Evolutionary conservation across 1,140 invertebrate species (phyloP), one percentile per base, ranked within the genome.

Genomic region (Drosophila malerkotliana): DNA sequence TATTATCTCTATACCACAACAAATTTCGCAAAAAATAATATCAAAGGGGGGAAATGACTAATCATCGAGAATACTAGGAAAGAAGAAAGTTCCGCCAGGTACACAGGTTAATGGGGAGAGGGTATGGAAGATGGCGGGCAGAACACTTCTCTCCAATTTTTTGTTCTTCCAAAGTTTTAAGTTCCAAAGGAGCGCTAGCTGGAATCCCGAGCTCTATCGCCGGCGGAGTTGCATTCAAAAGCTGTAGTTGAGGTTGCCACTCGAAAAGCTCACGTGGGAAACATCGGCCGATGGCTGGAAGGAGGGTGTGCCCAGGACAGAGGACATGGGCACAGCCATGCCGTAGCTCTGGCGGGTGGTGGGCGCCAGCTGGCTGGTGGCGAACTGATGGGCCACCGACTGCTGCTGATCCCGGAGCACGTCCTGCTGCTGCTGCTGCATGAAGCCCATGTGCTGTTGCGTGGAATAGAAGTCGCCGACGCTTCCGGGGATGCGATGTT

Each of bases 251-350:
- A 91, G 68, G 32, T 88, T 85, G 60, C 90, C 90, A 32, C 90
- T 90, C 8, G 56, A 71, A 73, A 79, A 91, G 41, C 73, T 89
- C 6, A 91, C 90, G 24, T 80, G 80, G n/a, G 90, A 91, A 12
- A 91, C 90, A 9, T 82, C 79, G 21, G 90, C 60, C 5, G 72
- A 71, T 67, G 67, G 68, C 39, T 83, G 69, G 37, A 66, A 78
- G 12, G 72, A 21, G 32, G 82, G 21, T 10, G 82, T 24, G 26
- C 41, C 54, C 67, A 73, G 30, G 8, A 79, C 66, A 30, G 77
- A 53, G 57, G 73, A 52, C 48, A 75, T 66, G 21, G 80, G 80
- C 5, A 84, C 56, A 1, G 80, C 37, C 72, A 69, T 79, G 14
- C 80, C 81, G 21, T 52, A 73, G 56, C 45, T 85, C 30, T 79